Percentiles rank a stretch among this genome's conserved stretches.
These are phyloP conservation scores for Harpalus rubripes DNA, from an alignment of 2,888 invertebrate genomes.

Conservation along the genomic window DNA sequence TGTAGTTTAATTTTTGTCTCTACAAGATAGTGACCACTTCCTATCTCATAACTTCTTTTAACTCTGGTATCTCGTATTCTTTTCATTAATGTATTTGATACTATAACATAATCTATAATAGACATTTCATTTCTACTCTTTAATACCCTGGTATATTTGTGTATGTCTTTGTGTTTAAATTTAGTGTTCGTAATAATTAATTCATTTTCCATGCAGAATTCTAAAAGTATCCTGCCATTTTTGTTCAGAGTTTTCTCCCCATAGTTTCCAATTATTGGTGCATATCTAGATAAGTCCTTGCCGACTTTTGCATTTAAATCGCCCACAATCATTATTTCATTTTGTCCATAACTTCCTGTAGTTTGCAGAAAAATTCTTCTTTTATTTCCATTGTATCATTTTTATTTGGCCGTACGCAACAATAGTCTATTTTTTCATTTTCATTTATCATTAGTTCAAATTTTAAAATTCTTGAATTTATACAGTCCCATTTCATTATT, in stretches of 20 bases:
- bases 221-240: too few relatives aligned
- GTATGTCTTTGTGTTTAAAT: background rate
- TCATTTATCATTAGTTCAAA: too few relatives aligned
- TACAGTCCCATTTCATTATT: background rate
- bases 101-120: background rate
- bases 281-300: background rate
- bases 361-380: background rate
- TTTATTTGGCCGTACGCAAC: too few relatives aligned
- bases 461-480: too few relatives aligned
- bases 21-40: too few relatives aligned
- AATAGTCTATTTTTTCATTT: too few relatives aligned
- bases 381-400: background rate
- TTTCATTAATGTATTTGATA: background rate
- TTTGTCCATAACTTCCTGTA: background rate
- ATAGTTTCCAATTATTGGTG: background rate
- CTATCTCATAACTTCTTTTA: background rate
- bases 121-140: background rate
- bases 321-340: background rate
- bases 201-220: too few relatives aligned
- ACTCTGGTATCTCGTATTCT: background rate
- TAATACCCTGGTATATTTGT: background rate
- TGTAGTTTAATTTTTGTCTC: too few relatives aligned
- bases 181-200: conserved; percentile 7
- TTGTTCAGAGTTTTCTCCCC: background rate
- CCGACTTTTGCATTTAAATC: background rate